Conservation (phyloP, 2,797 vertebrate genomes). For the Vespertilio murinus region DNA sequence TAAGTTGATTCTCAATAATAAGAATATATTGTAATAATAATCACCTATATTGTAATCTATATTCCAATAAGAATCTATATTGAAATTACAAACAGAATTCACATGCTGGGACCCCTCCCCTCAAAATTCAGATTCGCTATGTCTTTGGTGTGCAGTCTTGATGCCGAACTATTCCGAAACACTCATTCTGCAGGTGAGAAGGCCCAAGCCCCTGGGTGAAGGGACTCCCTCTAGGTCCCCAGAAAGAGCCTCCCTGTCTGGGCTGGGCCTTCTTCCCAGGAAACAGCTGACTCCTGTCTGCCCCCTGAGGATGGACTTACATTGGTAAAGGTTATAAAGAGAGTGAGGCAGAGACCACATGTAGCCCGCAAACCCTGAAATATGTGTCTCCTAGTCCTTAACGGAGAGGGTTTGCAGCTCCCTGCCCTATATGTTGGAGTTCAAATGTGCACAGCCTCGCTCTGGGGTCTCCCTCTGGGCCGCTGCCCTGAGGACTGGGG, state of each 20-base stretch:
- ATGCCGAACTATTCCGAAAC: too few species aligned
- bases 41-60: background rate
- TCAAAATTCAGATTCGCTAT: background rate
- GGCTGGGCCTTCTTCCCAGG: background rate
- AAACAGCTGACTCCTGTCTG: background rate
- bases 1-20: background rate
- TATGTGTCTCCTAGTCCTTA: background rate
- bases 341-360: slow-evolving; percentile 4
- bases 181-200: background rate
- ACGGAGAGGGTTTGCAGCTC: background rate
- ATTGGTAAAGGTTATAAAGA: slow-evolving; percentile 4
- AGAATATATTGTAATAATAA: background rate
- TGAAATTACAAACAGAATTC: background rate
- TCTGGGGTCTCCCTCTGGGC: background rate
- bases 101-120: background rate
- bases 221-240: background rate
- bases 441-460: background rate
- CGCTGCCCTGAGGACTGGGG: background rate
- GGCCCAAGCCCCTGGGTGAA: background rate
- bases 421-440: background rate
- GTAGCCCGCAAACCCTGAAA: background rate
- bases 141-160: background rate
- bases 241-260: background rate
- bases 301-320: background rate
- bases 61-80: background rate